Percentiles rank a stretch among this genome's conserved stretches.
These are phyloP conservation scores for Lagocephalus sceleratus DNA, from an alignment of 2,797 vertebrate species.

Conservation along the genomic window DNA sequence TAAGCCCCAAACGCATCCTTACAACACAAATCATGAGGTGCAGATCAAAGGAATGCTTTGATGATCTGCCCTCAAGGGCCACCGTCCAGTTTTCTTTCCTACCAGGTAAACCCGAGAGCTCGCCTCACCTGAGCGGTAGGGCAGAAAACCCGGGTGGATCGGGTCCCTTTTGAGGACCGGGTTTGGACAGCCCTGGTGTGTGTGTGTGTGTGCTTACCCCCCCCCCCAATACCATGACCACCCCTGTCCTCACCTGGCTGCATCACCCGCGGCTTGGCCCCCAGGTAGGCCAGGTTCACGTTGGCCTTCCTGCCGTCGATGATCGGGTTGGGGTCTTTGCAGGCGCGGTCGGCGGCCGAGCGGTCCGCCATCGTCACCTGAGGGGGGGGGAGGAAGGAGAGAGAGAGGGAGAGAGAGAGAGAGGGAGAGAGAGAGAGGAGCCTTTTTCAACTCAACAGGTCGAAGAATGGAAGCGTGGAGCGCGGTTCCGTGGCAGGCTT, in stretches of 20 bases:
- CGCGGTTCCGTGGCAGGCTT: too few species aligned
- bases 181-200: too few species aligned
- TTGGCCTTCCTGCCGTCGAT: slow-evolving; percentile 98
- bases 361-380: slow-evolving; percentile 99
- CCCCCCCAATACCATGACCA: too few species aligned
- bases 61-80: too few species aligned
- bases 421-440: not conserved
- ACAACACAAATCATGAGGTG: slow-evolving; percentile 9
- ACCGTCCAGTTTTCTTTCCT: too few species aligned
- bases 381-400: slow-evolving; percentile 8
- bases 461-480: too few species aligned
- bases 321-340: slow-evolving; percentile 98
- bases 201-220: not conserved
- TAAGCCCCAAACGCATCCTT: too few species aligned
- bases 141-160: too few species aligned
- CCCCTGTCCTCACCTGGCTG: slow-evolving; percentile 85
- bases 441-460: not conserved
- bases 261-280: slow-evolving; percentile 97
- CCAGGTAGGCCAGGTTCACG: slow-evolving; percentile 96
- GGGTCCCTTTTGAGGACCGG: too few species aligned
- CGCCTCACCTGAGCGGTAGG: too few species aligned
- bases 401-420: too few species aligned
- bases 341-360: slow-evolving; percentile 92
- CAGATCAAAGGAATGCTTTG: slow-evolving; percentile 16
- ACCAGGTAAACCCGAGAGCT: too few species aligned